Base-by-base conservation (phyloP, 2,797 vertebrate genomes). In the Danio aesculapii region DNA sequence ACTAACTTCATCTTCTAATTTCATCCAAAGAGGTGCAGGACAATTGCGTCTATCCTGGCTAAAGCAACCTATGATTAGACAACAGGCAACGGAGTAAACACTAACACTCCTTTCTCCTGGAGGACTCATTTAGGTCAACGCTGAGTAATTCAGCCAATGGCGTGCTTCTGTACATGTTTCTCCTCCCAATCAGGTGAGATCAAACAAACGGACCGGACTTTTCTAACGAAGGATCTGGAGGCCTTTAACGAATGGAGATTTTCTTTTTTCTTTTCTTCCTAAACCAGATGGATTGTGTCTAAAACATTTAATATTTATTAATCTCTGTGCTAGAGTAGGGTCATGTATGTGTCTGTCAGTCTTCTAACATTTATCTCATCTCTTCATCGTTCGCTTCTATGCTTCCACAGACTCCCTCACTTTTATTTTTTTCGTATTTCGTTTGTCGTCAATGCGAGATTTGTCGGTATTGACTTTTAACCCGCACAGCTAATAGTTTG, bases 241-340 rank as follows among this genome's bases (percentile, higher is more conserved):
- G 66, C 55, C 84, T 88, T 82, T 55, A 80, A 12, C 13, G 55
- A 61, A 69, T 30, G 5, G 16, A 72, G 63, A 75, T 77, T 79
- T 79, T 30, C 30, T 75, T 30, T 30, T 30, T 30, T 3, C 72
- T 71, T 21, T 19, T 52, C 68, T 82, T 79, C 69, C 64, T 83
- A 62, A 86, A 77, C 71, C 81, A 74, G 55, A 87, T 70, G 47
- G 77, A 82, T 71, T 81, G 61, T 72, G 82, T 85, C 66, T 74
- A 86, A 86, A 85, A 83, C 6, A 71, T 81, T 83, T 79, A 85
- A 84, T 87, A 77, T 90, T 85, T 91, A 89, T 89, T 84, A 73
- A 85, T 85, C 80, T 83, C 62, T 43, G n/a, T 77, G 43, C 46
- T 78, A 78, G 79, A 80, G 52, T 87, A 85, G 84, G 75, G 76